These are phyloP conservation scores for Dendrophyllia cribrosa DNA, from an alignment of 64 coral and sea anemone species.

Conservation along the genomic window DNA sequence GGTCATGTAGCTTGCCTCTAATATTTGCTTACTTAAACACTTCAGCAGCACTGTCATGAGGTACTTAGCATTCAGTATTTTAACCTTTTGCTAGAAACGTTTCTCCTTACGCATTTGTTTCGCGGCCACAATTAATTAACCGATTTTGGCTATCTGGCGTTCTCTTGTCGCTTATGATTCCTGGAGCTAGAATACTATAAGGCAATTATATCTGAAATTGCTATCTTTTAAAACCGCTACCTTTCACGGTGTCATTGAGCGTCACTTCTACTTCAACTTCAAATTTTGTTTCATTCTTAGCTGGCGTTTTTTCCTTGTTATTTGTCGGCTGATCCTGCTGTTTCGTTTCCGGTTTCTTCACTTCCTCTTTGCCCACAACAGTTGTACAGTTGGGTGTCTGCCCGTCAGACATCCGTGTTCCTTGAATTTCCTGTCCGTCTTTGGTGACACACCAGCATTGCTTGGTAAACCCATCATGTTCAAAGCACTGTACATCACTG, in stretches of 20 bases:
- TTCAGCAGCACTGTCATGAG: too few species aligned
- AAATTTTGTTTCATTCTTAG: neutral
- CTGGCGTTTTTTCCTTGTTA: neutral
- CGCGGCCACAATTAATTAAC: too few species aligned
- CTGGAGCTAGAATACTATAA: neutral
- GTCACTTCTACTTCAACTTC: conserved; percentile 27
- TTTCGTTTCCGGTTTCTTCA: conserved; percentile 12
- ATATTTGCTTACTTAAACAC: too few species aligned
- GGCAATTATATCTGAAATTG: too few species aligned
- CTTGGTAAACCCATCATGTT: conserved; percentile 61
- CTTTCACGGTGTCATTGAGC: neutral
- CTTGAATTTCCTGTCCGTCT: conserved; percentile 85
- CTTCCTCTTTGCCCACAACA: neutral
- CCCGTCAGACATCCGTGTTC: conserved; percentile 66
- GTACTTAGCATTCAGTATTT: too few species aligned
- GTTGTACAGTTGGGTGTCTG: conserved; percentile 10
- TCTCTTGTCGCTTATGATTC: too few species aligned
- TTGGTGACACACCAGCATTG: conserved; percentile 95
- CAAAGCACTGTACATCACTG: conserved; percentile 83
- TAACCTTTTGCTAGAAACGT: too few species aligned
- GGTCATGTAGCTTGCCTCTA: too few species aligned
- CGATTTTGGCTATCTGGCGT: too few species aligned
- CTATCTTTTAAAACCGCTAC: neutral
- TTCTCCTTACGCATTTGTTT: too few species aligned
- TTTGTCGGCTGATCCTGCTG: neutral